Base-by-base conservation (phyloP, 2,113 vertebrate genomes). In the Chloropsis hardwickii region DNA sequence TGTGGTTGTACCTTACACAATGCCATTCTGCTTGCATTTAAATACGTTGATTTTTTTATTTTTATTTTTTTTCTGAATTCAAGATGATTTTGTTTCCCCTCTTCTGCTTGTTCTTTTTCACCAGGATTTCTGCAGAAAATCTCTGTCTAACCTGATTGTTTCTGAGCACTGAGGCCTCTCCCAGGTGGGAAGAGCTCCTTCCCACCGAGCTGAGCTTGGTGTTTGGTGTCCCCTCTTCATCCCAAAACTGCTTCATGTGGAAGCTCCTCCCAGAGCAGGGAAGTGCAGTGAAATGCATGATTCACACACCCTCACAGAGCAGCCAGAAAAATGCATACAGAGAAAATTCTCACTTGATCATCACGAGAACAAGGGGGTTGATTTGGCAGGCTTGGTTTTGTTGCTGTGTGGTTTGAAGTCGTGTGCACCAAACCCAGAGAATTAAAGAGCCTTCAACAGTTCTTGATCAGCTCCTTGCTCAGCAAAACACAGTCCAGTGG, bases 1-100 rank as follows among this genome's bases (percentile, higher is more conserved):
- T 87, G 91, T 92, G 96, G 88, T 86, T 81, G 94, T 97, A 95
- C 94, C 94, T 95, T 90, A 94, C 94, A 92, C 90, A 87, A 83
- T 25, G 86, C 91, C 95, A 82, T 95, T 95, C 96, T 92, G 95
- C 88, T 95, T 77, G 91, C 87, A 69, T 81, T 96, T 88, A 65
- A 88, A 71, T 56, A 86, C 7, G 70, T 67, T 61, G 57, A 64
- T 84, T 95, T 88, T 53, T 24, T 24, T 37, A 51, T 85, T 91
- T 50, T 15, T 31, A 29, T 51, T 85, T 84, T 57, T 83, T 94
- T 85, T 81, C 71, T 86, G 48, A 70, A 87, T 78, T 96, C 91
- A 82, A 81, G 91, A 79, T 82, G 92, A 70, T 88, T 86, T 94
- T 74, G 71, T 94, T 97, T 94, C 81, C 57, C 93, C 91, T 91